These are phyloP conservation scores for Melanotaenia trifasciata DNA, from an alignment of 2,797 vertebrate genomes.

Conservation along the genomic window DNA sequence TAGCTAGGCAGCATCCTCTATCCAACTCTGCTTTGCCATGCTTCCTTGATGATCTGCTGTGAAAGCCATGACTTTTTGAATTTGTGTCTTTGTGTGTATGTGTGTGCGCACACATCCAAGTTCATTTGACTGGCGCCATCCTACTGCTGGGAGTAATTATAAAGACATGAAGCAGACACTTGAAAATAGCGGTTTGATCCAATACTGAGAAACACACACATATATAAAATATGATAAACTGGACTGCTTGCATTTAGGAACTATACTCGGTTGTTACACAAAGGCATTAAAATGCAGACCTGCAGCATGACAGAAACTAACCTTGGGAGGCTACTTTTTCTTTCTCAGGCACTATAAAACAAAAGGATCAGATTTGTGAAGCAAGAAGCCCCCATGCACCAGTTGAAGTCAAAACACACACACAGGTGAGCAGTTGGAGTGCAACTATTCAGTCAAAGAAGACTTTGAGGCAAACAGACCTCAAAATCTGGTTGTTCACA, in stretches of 20 bases:
- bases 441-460: slow-evolving; percentile 31
- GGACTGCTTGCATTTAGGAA: slow-evolving; percentile 14
- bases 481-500: slow-evolving; percentile 19
- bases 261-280: not conserved
- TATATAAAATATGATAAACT: slow-evolving; percentile 31
- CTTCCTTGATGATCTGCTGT: slow-evolving; percentile 51
- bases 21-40: slow-evolving; percentile 63
- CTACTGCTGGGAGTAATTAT: slow-evolving; percentile 78
- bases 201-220: slow-evolving; percentile 43
- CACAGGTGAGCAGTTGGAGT: not conserved
- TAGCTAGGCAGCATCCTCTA: slow-evolving; percentile 35
- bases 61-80: slow-evolving; percentile 31
- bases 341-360: slow-evolving; percentile 27
- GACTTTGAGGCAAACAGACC: slow-evolving; percentile 32
- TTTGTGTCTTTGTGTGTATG: slow-evolving; percentile 12
- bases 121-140: slow-evolving; percentile 73
- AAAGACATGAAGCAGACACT: slow-evolving; percentile 77
- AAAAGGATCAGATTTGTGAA: slow-evolving; percentile 25
- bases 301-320: not conserved
- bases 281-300: slow-evolving; percentile 6
- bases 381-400: slow-evolving; percentile 40
- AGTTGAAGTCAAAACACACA: slow-evolving; percentile 19
- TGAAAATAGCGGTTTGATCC: slow-evolving; percentile 58
- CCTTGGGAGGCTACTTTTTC: slow-evolving; percentile 17
- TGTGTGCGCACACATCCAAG: slow-evolving; percentile 26